Evolutionary conservation across 1,140 invertebrate genomes (phyloP).

Genomic region (Neocloeon triangulifer): DNA sequence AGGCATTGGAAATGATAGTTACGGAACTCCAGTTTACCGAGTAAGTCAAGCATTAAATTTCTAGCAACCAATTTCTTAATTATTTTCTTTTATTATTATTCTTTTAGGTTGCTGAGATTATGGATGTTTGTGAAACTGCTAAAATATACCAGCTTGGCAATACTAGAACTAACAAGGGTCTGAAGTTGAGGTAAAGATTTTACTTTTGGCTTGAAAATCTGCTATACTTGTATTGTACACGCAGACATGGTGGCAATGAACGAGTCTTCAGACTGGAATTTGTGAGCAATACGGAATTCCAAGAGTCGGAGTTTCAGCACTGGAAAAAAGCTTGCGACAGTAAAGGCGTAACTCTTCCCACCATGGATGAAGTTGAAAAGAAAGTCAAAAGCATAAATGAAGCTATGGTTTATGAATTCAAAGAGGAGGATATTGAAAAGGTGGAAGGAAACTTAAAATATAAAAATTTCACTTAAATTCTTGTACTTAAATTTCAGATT

Average conservation of each 20-base stretch:
- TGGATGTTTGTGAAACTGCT: constrained; percentile 84
- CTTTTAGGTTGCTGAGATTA: constrained; percentile 62
- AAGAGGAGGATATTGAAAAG: constrained; percentile 54
- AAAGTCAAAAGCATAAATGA: constrained; percentile 79
- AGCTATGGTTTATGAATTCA: constrained; percentile 73
- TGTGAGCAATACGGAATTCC: constrained; percentile 93
- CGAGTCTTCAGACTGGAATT: constrained; percentile 87
- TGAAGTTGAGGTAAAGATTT: constrained; percentile 26
- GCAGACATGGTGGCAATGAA: constrained; percentile 72
- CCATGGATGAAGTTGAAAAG: constrained; percentile 56
- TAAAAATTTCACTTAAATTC: not conserved
- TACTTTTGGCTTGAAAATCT: constrained; percentile 1
- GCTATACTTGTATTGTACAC: not conserved
- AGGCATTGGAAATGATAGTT: constrained; percentile 76
- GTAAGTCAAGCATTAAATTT: constrained; percentile 19
- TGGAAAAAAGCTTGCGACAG: constrained; percentile 70
- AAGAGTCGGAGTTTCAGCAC: constrained; percentile 77
- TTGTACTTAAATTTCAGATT: constrained; percentile 27
- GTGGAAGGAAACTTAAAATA: constrained; percentile 16
- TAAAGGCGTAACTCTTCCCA: constrained; percentile 57
- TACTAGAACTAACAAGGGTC: constrained; percentile 80
- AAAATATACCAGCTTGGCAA: constrained; percentile 82
- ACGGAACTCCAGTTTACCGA: constrained; percentile 71
- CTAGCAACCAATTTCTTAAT: not conserved
- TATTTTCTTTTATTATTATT: constrained; percentile 9